Evolutionary conservation across 2,888 invertebrate genomes (phyloP).

Genomic region (Drosophila pseudotalamancana): DNA sequence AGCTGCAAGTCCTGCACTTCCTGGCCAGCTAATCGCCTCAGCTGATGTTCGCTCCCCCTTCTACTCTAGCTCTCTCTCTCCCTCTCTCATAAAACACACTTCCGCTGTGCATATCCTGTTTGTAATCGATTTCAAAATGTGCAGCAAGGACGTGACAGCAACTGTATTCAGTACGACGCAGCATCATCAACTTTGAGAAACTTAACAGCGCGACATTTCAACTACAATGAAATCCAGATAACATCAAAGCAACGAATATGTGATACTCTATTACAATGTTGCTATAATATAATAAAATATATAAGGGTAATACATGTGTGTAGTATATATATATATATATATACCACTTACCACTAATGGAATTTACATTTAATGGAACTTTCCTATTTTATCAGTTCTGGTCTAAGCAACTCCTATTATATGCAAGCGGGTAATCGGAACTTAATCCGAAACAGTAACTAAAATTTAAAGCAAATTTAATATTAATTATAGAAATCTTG

Average conservation of each 20-base stretch:
- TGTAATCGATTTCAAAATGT: slow-evolving; percentile 78
- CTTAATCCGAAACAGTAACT: too few relatives aligned
- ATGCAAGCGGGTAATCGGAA: too few relatives aligned
- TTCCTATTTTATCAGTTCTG: too few relatives aligned
- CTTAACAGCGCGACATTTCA: slow-evolving; percentile 14
- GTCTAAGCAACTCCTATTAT: too few relatives aligned
- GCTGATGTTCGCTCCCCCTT: slow-evolving; percentile 4
- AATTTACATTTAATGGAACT: too few relatives aligned
- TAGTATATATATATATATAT: too few relatives aligned
- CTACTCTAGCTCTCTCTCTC: background rate
- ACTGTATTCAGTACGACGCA: slow-evolving; percentile 15
- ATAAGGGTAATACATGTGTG: too few relatives aligned
- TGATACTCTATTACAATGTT: background rate
- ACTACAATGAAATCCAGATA: background rate
- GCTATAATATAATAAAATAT: too few relatives aligned
- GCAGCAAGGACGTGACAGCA: slow-evolving; percentile 60
- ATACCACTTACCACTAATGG: too few relatives aligned
- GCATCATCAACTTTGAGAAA: slow-evolving; percentile 31
- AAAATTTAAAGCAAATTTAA: too few relatives aligned
- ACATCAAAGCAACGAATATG: background rate
- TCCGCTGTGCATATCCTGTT: slow-evolving; percentile 78
- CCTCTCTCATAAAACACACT: slow-evolving; percentile 58
- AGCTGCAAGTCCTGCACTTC: background rate
- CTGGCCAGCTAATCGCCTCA: slow-evolving; percentile 23
- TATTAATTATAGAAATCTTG: too few relatives aligned